Evolutionary conservation across 1,140 invertebrate species (phyloP).

Genomic region (Hycleus cichorii): DNA sequence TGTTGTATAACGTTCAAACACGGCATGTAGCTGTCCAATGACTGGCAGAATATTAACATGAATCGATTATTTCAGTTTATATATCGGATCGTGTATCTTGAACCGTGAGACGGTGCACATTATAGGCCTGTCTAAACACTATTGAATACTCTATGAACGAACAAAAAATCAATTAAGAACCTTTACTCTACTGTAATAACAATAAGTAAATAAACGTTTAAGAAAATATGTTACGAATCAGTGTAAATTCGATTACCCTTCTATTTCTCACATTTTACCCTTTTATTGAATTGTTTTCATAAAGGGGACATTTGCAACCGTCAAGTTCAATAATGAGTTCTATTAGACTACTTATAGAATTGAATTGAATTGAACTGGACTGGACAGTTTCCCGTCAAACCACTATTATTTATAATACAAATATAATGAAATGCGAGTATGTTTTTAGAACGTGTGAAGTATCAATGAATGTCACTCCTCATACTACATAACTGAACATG

Average conservation of each 20-base stretch:
- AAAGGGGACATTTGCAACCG: constrained; percentile 30
- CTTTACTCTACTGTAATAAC: constrained; percentile 6
- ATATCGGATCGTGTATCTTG: constrained; percentile 33
- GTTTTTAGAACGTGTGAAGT: constrained; percentile 14
- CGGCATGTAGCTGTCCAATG: constrained; percentile 30
- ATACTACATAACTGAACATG: no score
- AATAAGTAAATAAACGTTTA: not conserved
- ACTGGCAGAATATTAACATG: constrained; percentile 31
- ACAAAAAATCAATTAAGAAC: constrained; percentile 28
- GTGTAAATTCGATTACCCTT: not conserved
- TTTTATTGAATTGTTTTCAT: constrained; percentile 23
- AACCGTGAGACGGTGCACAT: constrained; percentile 28
- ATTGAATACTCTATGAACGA: constrained; percentile 1
- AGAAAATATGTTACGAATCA: not conserved
- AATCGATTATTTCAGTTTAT: constrained; percentile 30
- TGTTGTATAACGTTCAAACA: constrained; percentile 27
- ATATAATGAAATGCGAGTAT: constrained; percentile 4
- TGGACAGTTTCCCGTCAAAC: constrained; percentile 24
- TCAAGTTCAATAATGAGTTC: constrained; percentile 28
- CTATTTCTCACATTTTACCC: constrained; percentile 12
- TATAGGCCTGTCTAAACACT: constrained; percentile 30
- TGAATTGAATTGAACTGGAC: constrained; percentile 17
- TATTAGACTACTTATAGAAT: constrained; percentile 24
- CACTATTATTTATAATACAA: not conserved
- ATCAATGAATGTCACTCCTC: constrained; percentile 1